Evolutionary conservation across 2,113 vertebrate species (phyloP), one percentile per base, ranked within the genome.

Genomic region (Pyxicephalus adspersus): DNA sequence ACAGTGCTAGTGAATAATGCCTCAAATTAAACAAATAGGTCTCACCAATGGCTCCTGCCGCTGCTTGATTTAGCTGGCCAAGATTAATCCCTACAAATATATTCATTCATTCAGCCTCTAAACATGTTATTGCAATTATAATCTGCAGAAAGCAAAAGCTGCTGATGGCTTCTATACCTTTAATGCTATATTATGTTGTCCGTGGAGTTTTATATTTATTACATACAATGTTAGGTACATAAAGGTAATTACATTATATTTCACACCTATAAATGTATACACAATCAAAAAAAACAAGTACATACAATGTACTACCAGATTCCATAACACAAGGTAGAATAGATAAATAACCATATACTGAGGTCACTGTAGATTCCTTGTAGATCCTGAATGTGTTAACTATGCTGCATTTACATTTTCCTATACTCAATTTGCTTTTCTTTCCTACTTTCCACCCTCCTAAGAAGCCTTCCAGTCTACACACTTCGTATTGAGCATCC

Each of bases 61-160:
- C 60, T 61, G 34, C 52, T 58, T 7, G 55, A 13, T 73, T 74
- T 60, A 54, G 72, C 86, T 61, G 79, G 83, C 81, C 77, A 76
- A 77, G 86, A 88, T 86, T 83, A 66, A 66, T 78, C 84, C 80
- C 78, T 65, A 76, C 13, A 66, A 70, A 38, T 87, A 31, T 76
- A 73, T 85, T 83, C 58, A 83, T 75, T 85, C 68, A 50, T 2
- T 84, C 61, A 77, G 52, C 74, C 74, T 20, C 15, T 70, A 77
- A 84, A 83, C 83, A 64, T 80, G 20, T 64, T 74, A 74, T 73
- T 81, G 17, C 60, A 38, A 64, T 54, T 58, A 63, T 64, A 71
- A 80, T 80, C 55, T 70, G 64, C 29, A 66, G 5, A 34, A 60
- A 17, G 65, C 29, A 61, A 52, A 54, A 4, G 29, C 66, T 28